These are phyloP conservation scores for Drosophila miranda DNA, from an alignment of 1,140 invertebrate species.

Conservation along the genomic window DNA sequence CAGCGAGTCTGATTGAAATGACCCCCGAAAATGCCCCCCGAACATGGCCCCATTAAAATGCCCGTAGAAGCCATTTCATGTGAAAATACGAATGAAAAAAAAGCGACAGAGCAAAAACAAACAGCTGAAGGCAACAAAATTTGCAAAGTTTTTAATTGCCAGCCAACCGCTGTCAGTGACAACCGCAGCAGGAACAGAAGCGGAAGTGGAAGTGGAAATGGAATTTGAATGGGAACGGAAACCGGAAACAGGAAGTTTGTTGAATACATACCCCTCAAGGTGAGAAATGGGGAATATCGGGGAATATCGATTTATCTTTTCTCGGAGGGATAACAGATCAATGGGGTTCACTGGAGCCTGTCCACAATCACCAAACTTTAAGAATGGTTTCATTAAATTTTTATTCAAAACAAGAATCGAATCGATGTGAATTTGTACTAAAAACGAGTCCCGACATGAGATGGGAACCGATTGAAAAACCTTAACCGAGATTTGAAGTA, in stretches of 20 bases:
- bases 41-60: background rate
- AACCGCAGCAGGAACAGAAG: slow-evolving; percentile 42
- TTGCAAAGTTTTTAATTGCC: slow-evolving; percentile 76
- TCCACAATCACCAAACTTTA: no score
- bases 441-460: no score
- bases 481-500: no score
- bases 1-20: slow-evolving; percentile 56
- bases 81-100: slow-evolving; percentile 29
- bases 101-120: slow-evolving; percentile 10
- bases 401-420: no score
- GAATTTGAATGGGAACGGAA: background rate
- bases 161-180: slow-evolving; percentile 73
- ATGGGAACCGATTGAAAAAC: no score
- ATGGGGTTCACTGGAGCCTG: no score
- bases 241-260: slow-evolving; percentile 26
- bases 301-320: background rate
- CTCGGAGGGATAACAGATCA: no score
- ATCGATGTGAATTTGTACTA: no score
- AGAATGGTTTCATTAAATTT: no score
- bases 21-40: slow-evolving; percentile 20
- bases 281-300: background rate
- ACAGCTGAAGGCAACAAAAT: slow-evolving; percentile 41
- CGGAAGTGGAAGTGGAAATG: background rate
- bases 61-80: slow-evolving; percentile 18
- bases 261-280: background rate